Percentiles rank a stretch among this genome's conserved stretches.
Conservation (phyloP, 2,797 vertebrate genomes). For the Limosa lapponica region DNA sequence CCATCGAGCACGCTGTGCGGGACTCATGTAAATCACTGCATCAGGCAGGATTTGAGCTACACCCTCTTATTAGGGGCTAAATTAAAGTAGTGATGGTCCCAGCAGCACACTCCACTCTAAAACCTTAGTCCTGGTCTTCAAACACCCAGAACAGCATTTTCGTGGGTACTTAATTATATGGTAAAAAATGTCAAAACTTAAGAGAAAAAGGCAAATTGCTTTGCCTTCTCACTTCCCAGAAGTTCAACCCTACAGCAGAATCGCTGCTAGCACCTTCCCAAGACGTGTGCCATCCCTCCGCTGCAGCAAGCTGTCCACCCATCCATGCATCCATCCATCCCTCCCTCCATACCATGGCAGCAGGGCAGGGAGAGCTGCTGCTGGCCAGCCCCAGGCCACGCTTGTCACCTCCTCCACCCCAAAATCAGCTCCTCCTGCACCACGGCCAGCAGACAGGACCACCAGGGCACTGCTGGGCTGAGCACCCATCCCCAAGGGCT, state of each 20-base stretch:
- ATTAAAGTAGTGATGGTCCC: background rate
- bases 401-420: background rate
- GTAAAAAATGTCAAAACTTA: background rate
- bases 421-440: background rate
- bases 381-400: fast-evolving
- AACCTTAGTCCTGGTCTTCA: background rate
- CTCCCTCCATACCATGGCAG: background rate
- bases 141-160: background rate
- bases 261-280: background rate
- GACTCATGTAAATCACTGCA: background rate
- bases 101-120: background rate
- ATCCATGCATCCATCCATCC: background rate
- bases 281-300: background rate
- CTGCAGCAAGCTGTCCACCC: fast-evolving
- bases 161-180: background rate
- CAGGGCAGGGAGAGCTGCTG: background rate
- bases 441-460: background rate
- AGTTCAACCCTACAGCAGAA: background rate
- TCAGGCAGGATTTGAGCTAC: fast-evolving
- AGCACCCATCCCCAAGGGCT: background rate
- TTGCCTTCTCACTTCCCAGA: background rate
- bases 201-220: background rate
- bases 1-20: fast-evolving
- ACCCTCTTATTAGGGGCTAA: background rate
- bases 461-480: background rate